These are phyloP conservation scores for Apocrypta bakeri DNA, from an alignment of 1,140 invertebrate genomes.

Conservation along the genomic window DNA sequence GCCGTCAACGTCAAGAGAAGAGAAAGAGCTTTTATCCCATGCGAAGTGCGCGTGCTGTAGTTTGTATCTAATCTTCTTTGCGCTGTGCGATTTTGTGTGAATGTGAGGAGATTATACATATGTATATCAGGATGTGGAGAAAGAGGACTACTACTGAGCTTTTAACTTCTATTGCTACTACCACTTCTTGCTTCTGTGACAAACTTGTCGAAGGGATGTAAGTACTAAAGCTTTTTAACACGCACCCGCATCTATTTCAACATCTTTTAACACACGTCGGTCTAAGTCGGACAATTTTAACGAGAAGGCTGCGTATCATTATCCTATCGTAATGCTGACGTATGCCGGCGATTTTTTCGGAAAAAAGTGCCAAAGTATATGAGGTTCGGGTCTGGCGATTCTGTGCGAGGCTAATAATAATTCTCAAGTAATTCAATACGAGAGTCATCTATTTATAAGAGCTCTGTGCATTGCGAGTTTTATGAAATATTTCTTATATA, in stretches of 20 bases:
- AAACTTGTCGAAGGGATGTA: neutral
- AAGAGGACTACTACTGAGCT: neutral
- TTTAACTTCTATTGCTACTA: slow-evolving; percentile 19
- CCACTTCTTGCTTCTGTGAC: slow-evolving; percentile 21
- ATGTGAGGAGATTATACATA: neutral
- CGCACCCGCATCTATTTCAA: slow-evolving; percentile 20
- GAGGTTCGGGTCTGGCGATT: too few relatives aligned
- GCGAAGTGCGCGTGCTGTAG: neutral
- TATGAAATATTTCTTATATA: neutral
- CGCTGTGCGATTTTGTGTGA: neutral
- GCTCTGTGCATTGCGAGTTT: neutral
- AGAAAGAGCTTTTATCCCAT: neutral
- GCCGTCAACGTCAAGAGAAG: neutral
- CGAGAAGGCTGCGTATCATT: too few relatives aligned
- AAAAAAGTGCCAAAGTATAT: too few relatives aligned
- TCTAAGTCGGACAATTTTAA: too few relatives aligned
- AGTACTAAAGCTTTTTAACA: slow-evolving; percentile 42
- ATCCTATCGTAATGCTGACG: too few relatives aligned
- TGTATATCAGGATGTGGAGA: neutral
- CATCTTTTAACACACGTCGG: too few relatives aligned
- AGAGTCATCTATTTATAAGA: neutral
- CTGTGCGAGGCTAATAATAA: neutral
- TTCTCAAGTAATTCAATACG: neutral
- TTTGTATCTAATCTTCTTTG: neutral
- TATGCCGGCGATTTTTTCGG: too few relatives aligned